Conservation (phyloP, 2,113 vertebrate genomes). For the Podarcis muralis region DNA sequence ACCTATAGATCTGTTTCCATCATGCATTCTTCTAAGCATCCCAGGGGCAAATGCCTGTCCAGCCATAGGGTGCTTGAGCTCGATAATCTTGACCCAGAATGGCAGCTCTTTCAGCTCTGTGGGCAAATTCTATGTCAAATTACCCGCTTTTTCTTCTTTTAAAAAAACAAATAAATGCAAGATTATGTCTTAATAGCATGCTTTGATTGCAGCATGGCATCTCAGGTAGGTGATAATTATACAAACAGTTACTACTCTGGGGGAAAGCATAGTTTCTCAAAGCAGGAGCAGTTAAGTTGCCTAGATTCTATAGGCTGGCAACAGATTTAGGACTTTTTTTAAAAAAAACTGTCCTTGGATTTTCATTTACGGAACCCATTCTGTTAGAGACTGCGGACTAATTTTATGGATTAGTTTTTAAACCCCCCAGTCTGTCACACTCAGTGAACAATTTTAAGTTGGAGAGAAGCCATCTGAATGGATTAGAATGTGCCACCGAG, state of each 20-base stretch:
- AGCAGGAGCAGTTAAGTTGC: fast-evolving
- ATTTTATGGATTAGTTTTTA: slow-evolving; percentile 68
- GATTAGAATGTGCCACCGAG: slow-evolving; percentile 46
- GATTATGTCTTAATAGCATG: slow-evolving; percentile 27
- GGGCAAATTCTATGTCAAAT: not conserved
- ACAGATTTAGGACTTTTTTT: not conserved
- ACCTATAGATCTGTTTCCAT: not conserved
- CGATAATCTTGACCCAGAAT: too few relatives aligned
- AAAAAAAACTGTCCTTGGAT: slow-evolving; percentile 49
- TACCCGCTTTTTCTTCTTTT: not conserved
- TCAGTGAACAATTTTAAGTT: slow-evolving; percentile 65
- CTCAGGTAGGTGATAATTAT: not conserved
- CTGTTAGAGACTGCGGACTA: slow-evolving; percentile 65
- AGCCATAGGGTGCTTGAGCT: too few relatives aligned
- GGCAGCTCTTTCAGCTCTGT: too few relatives aligned
- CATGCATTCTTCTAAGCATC: not conserved
- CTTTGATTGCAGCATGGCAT: not conserved
- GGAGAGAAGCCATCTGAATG: slow-evolving; percentile 73
- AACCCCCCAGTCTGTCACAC: slow-evolving; percentile 66
- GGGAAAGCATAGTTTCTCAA: not conserved
- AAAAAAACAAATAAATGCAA: not conserved
- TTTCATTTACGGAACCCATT: slow-evolving; percentile 64
- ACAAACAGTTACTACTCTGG: not conserved
- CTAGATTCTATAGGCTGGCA: not conserved
- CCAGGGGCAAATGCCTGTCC: not conserved